These are phyloP conservation scores for Notiomystis cincta DNA, from an alignment of 2,113 vertebrate genomes.

Conservation along the genomic window DNA sequence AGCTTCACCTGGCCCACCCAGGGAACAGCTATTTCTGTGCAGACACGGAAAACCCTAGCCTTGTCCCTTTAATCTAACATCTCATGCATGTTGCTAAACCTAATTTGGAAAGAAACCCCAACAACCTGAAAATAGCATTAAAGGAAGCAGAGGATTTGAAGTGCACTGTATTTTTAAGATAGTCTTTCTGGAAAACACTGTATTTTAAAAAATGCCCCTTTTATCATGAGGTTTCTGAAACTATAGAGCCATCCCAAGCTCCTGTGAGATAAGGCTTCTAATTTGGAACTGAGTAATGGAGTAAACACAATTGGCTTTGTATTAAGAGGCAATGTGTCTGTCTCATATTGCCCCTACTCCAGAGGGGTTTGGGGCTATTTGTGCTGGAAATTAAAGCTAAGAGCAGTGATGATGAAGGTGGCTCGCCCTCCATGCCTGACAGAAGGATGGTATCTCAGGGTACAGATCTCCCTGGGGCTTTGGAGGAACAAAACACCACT, in stretches of 20 bases:
- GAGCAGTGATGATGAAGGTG: background rate
- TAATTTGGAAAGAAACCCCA: conserved; percentile 57
- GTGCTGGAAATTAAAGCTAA: background rate
- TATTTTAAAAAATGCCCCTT: conserved; percentile 60
- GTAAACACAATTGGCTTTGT: conserved; percentile 1
- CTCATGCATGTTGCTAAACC: conserved; percentile 48
- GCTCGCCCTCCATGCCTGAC: background rate
- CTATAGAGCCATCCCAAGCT: conserved; percentile 19
- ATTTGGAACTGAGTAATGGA: conserved; percentile 56
- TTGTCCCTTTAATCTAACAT: conserved; percentile 73
- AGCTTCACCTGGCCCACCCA: conserved; percentile 77
- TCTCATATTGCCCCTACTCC: background rate
- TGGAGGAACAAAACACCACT: background rate
- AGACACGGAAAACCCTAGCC: conserved; percentile 60
- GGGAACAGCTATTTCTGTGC: conserved; percentile 70
- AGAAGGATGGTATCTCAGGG: background rate
- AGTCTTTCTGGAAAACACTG: conserved; percentile 64
- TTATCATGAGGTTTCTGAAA: conserved; percentile 47
- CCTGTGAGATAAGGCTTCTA: conserved; percentile 62
- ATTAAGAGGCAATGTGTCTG: conserved; percentile 14
- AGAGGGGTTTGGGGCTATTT: background rate
- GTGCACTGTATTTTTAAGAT: conserved; percentile 71
- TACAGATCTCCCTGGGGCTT: background rate
- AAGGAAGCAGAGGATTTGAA: conserved; percentile 75
- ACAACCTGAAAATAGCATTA: conserved; percentile 74